A percentile compares a stretch with the other conserved stretches of the same genome.
Evolutionary conservation across 2,888 invertebrate genomes (phyloP).

Genomic region (Volucella inanis): DNA sequence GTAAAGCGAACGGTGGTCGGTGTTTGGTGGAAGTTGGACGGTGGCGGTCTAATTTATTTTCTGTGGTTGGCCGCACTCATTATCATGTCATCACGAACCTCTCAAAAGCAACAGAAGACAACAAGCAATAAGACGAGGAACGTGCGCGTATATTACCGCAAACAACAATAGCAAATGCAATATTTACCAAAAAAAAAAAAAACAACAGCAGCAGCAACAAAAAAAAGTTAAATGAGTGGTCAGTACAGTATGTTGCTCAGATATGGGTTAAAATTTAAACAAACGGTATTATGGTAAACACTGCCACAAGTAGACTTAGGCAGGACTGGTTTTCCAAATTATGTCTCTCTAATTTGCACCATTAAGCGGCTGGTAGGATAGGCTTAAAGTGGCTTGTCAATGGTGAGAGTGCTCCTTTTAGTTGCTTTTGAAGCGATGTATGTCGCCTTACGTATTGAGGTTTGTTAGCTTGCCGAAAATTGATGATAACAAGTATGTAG

Average conservation of each 20-base stretch:
- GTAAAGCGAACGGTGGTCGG: too few relatives aligned
- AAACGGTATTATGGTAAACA: background rate
- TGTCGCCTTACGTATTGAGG: too few relatives aligned
- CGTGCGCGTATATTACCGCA: constrained; percentile 67
- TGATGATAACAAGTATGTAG: too few relatives aligned
- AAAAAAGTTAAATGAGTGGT: constrained; percentile 51
- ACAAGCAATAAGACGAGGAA: constrained; percentile 56
- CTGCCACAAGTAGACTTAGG: background rate
- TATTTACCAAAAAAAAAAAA: constrained; percentile 18
- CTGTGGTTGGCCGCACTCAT: constrained; percentile 77
- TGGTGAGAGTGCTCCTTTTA: too few relatives aligned
- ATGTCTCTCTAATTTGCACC: too few relatives aligned
- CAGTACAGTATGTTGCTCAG: constrained; percentile 41
- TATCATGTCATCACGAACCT: constrained; percentile 77
- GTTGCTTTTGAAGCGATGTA: too few relatives aligned
- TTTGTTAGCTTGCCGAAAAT: too few relatives aligned
- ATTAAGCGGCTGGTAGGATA: too few relatives aligned
- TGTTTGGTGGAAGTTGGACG: constrained; percentile 37
- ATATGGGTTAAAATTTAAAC: background rate
- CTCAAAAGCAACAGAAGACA: constrained; percentile 56
- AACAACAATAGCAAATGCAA: background rate
- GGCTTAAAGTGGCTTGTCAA: too few relatives aligned
- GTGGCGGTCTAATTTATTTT: constrained; percentile 76
- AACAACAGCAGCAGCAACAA: constrained; percentile 47
- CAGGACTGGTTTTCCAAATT: too few relatives aligned